These are phyloP conservation scores for Lordiphosa clarofinis DNA, from an alignment of 1,140 invertebrate species.

Conservation along the genomic window DNA sequence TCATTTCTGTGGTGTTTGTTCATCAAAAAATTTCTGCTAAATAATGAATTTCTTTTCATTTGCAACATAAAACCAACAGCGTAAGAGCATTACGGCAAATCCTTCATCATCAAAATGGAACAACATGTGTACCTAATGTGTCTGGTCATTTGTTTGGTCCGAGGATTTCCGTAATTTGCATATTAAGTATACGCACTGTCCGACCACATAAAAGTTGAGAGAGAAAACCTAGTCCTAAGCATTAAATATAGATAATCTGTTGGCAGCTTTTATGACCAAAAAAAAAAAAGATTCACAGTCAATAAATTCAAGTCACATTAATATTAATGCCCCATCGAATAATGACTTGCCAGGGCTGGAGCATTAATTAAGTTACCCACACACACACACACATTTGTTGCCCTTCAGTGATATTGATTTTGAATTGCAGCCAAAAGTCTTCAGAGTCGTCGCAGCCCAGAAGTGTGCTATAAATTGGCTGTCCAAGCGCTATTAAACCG, in stretches of 20 bases:
- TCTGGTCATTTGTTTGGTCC: conserved; percentile 8
- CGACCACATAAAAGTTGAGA: conserved; percentile 9
- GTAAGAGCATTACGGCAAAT: neutral
- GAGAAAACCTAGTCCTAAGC: neutral
- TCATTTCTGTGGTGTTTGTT: no score
- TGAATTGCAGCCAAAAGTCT: conserved; percentile 37
- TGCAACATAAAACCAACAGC: no score
- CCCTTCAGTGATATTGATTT: conserved; percentile 28
- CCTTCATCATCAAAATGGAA: neutral
- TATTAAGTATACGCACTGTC: conserved; percentile 41
- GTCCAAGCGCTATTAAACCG: no score
- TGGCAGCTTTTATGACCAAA: conserved; percentile 10
- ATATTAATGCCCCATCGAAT: conserved; percentile 43
- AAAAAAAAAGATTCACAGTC: conserved; percentile 4
- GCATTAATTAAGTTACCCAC: conserved; percentile 10
- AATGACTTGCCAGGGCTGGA: conserved; percentile 21
- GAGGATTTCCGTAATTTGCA: conserved; percentile 16
- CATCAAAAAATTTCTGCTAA: no score
- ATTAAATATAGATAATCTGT: conserved; percentile 28
- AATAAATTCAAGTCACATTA: conserved; percentile 40
- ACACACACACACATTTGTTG: no score
- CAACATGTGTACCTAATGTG: conserved; percentile 26
- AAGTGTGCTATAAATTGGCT: no score
- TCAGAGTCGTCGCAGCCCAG: no score
- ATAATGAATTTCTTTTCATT: no score